Conservation (phyloP, 2,797 vertebrate species). For the Artibeus jamaicensis region DNA sequence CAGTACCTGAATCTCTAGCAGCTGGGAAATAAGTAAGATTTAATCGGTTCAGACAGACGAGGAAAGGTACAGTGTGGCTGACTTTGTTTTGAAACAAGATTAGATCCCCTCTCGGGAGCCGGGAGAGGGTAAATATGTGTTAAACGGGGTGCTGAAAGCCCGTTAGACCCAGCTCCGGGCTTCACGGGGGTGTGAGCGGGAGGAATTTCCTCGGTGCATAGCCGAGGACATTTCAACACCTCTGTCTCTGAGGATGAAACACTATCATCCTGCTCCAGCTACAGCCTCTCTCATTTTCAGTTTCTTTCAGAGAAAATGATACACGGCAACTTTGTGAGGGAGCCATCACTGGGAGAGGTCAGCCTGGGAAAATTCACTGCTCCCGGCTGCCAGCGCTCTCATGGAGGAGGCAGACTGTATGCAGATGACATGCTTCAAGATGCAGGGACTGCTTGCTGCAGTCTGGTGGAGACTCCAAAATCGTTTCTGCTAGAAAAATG, state of each 20-base stretch:
- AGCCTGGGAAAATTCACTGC: constrained; percentile 23
- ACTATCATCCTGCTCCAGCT: neutral
- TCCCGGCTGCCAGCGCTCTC: neutral
- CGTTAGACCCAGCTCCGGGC: constrained; percentile 65
- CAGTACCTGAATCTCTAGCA: constrained; percentile 66
- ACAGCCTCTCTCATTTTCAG: constrained; percentile 31
- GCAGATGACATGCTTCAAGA: neutral
- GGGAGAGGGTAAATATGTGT: constrained; percentile 75
- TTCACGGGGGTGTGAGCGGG: constrained; percentile 63
- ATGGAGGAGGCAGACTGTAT: constrained; percentile 22
- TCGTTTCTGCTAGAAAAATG: constrained; percentile 32
- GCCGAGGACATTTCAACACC: constrained; percentile 44
- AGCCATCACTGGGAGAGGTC: constrained; percentile 12
- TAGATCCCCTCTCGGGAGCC: constrained; percentile 58
- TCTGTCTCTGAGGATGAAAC: constrained; percentile 46
- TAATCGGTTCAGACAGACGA: constrained; percentile 61
- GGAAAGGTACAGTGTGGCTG: constrained; percentile 29
- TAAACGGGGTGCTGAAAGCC: constrained; percentile 69
- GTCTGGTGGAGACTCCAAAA: neutral
- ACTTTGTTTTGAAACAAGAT: constrained; percentile 76
- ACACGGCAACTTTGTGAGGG: neutral
- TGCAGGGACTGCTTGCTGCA: neutral
- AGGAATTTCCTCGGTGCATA: neutral
- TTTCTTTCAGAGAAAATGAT: constrained; percentile 36
- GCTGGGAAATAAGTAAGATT: constrained; percentile 70